Base-by-base conservation (phyloP, 2,113 vertebrate species). In the Neodontobutis hainanensis region DNA sequence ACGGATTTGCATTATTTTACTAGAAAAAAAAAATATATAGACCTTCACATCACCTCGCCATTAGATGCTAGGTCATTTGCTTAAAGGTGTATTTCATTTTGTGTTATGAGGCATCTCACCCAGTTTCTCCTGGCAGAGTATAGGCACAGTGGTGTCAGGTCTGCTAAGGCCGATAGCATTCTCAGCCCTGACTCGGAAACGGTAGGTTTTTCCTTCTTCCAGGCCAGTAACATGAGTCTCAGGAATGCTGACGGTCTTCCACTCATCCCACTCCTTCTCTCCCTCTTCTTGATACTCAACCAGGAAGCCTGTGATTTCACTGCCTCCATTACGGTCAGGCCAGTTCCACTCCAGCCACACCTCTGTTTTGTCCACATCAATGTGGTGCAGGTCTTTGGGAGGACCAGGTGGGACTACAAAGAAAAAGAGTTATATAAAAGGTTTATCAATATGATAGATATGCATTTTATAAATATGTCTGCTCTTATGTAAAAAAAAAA, bases 281-380 rank as follows among this genome's bases (percentile, higher is more conserved):
- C 95, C 96, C 70, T 99, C 97, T 87, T 96, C 96, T 85, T 99
- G 96, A 85, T 96, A 99, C 85, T 99, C 97, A 35, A 99, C 96
- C 75, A 98, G 91, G 90, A 98, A 99, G 4, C 96, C 97, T 67
- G 96, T 99, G 85, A 99, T 97, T 51, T 95, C 94, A 90, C 97
- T 96, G 84, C 97, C 97, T 47, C 97, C 97, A 72, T 95, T 95
- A 81, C 97, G 96, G 85, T 99, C 97, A 49, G 97, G 97, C 89
- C 95, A 95, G 85, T 96, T 95, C 97, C 97, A 99, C 66, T 89
- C 94, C 69, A 99, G 93, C 88, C 95, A 98, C 42, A 99, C 96
- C 86, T 99, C 95, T 12, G 95, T 98, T 88, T 97, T 99, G 85
- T 99, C 97, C 44, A 95, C 94, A 75, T 99, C 97, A 27, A 91